Base-by-base conservation (phyloP, 2,113 vertebrate genomes). In the Hystrix brachyura region DNA sequence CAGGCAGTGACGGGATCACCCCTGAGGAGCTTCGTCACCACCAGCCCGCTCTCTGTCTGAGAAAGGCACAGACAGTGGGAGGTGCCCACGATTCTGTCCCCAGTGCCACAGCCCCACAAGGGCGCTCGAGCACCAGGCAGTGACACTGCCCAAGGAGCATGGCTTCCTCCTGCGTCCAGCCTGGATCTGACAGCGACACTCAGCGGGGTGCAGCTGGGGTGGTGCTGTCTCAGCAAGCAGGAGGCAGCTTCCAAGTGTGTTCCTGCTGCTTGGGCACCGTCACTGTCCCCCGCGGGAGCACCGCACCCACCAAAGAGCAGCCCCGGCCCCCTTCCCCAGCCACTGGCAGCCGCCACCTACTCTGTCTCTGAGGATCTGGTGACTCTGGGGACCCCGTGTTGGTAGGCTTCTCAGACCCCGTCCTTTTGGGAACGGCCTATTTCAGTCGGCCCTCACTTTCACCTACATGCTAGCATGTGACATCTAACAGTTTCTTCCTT, bases 371-470 rank as follows among this genome's bases (percentile, higher is more conserved):
- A 12, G 51, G 57, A n/a, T 48, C 12, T n/a, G 76, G 69, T 14
- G 27, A 32, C 48, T 34, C 17, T 46, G 29, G 43, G 62, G 19
- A n/a, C 13, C 7, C 27, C 32, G 13, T 8, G 5, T 27, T 57
- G 34, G 32, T 67, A 84, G 21, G 79, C n/a, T 78, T 32, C 29
- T 0, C 18, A 14, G 51, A n/a, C 6, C 38, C 7, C 89, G 29
- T 48, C 43, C 38, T 86, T 94, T 69, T 55, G 82, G 65, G 14
- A 29, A 17, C 84, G 64, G 84, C 19, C 96, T 51, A 8, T 82
- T 51, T 76, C 78, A 90, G 48, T 64, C 7, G 21, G 34, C 18
- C 7, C 21, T 7, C 2, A 19, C 51, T 72, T 86, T 82, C 69
- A 67, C 51, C 80, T 8, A n/a, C 7, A 10, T 8, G 18, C 5